Conservation (phyloP, 2,113 vertebrate genomes). For the Suncus etruscus region DNA sequence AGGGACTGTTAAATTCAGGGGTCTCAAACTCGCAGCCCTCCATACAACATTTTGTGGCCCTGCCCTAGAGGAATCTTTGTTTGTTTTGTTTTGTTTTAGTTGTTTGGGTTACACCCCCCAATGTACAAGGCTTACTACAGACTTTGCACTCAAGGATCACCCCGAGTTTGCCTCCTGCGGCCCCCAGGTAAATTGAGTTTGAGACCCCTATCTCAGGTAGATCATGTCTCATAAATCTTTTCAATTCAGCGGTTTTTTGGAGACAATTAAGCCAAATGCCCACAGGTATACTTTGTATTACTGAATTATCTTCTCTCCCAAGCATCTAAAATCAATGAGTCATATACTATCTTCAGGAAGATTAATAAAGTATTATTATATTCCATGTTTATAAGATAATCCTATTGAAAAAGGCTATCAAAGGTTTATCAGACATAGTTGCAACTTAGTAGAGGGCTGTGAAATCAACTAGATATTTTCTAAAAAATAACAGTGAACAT, state of each 20-base stretch:
- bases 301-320: conserved; percentile 27
- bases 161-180: no score
- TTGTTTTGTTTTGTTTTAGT: no score
- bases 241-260: conserved; percentile 28
- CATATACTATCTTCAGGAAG: neutral
- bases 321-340: conserved; percentile 35
- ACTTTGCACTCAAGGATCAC: no score
- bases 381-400: conserved; percentile 35
- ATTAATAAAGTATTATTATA: conserved; percentile 39
- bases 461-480: conserved; percentile 28
- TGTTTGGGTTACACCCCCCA: no score
- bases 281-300: neutral
- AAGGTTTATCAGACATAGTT: conserved; percentile 44
- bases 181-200: no score
- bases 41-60: no score
- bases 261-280: conserved; percentile 31
- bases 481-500: conserved; percentile 37
- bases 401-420: conserved; percentile 19
- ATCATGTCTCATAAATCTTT: neutral
- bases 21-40: no score
- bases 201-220: no score
- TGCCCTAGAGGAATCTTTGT: no score
- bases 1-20: no score
- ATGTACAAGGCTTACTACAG: no score
- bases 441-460: conserved; percentile 14